A percentile compares a stretch with the other conserved stretches of the same genome.
These are phyloP conservation scores for Apamea crenata DNA, from an alignment of 2,888 invertebrate species.

Conservation along the genomic window DNA sequence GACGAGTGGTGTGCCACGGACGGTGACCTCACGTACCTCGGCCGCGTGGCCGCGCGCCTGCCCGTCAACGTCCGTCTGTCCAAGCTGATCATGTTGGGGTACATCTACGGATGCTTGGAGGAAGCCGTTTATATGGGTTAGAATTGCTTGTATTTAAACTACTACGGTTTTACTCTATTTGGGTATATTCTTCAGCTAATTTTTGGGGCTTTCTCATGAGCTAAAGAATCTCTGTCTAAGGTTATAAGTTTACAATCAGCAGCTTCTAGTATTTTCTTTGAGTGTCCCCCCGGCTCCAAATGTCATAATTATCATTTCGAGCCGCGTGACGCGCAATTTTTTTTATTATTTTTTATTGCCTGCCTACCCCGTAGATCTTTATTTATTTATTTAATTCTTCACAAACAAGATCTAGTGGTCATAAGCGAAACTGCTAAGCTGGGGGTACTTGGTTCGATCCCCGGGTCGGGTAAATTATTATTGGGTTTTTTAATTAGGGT, in stretches of 20 bases:
- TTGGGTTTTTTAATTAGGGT: background rate
- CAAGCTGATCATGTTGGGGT: conserved; percentile 96
- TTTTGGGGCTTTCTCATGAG: conserved; percentile 92
- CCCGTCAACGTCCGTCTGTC: conserved; percentile 96
- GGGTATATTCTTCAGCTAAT: conserved; percentile 93
- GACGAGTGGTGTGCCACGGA: conserved; percentile 91
- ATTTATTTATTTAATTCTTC: too few relatives aligned
- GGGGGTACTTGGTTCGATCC: background rate
- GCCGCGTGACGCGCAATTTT: too few relatives aligned
- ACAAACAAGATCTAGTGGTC: background rate
- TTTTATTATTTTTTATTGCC: background rate
- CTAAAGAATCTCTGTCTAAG: conserved; percentile 96
- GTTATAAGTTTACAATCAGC: conserved; percentile 93
- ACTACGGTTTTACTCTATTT: conserved; percentile 92
- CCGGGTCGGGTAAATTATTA: background rate
- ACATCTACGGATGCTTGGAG: conserved; percentile 95
- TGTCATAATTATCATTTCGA: conserved; percentile 92
- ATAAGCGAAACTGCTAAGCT: background rate
- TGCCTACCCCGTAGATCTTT: background rate
- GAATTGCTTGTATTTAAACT: conserved; percentile 20
- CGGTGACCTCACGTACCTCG: conserved; percentile 97
- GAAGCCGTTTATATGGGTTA: conserved; percentile 95
- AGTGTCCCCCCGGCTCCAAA: conserved; percentile 99
- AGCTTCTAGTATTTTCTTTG: conserved; percentile 92
- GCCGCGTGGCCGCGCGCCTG: conserved; percentile 94